phyloP scores from a whole-genome alignment of 2,888 invertebrate species.

The Pandemis heparana region DNA sequence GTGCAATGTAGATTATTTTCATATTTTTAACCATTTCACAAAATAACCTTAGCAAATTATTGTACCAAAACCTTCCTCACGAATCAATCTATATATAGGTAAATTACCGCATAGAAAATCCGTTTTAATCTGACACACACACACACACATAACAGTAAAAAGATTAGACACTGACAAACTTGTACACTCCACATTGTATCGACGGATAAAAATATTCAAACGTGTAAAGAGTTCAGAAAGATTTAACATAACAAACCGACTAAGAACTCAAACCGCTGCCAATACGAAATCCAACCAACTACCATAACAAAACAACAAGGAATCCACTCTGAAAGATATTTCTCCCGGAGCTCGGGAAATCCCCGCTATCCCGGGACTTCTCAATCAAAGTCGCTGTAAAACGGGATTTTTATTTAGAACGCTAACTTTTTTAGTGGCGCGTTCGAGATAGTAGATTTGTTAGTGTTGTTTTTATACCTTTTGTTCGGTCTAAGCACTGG shows the following conservation, averaged over 20 bases:
- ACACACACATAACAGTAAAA: background rate
- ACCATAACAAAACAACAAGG: slow-evolving; percentile 48
- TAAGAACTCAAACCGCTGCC: slow-evolving; percentile 58
- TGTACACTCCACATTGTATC: background rate
- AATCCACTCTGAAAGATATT: slow-evolving; percentile 52
- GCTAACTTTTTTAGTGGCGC: slow-evolving; percentile 38
- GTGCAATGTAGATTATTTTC: no score
- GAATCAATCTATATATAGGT: no score
- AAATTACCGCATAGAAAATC: no score
- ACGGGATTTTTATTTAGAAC: slow-evolving; percentile 36
- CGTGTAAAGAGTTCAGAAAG: slow-evolving; percentile 3
- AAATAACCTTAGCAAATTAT: no score
- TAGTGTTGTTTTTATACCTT: slow-evolving; percentile 19
- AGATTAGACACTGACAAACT: background rate
- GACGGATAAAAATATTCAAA: background rate
- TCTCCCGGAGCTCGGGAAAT: slow-evolving; percentile 48
- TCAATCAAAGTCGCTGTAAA: slow-evolving; percentile 56
- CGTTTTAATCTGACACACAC: no score
- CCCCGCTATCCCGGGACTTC: slow-evolving; percentile 57
- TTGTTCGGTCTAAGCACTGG: background rate
- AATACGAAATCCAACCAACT: slow-evolving; percentile 57
- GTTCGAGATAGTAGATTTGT: slow-evolving; percentile 27
- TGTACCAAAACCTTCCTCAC: no score
- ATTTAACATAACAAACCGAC: slow-evolving; percentile 13
- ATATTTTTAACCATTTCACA: no score